Evolutionary conservation across 2,113 vertebrate genomes (phyloP).

Genomic region (Nycticorax nycticorax): DNA sequence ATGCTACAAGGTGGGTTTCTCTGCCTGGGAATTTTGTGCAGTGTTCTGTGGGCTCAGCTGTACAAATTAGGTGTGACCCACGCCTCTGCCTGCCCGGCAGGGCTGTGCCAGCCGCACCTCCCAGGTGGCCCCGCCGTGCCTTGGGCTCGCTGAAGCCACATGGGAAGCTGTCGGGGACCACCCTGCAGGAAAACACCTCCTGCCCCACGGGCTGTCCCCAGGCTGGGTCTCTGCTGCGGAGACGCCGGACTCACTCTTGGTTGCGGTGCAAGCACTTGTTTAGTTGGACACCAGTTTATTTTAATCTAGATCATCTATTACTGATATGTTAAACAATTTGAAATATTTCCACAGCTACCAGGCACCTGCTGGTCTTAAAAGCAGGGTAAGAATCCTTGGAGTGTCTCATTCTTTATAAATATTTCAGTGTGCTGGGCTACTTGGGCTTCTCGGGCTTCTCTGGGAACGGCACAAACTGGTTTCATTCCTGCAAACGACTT

Average conservation of each 20-base stretch:
- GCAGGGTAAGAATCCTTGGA: not conserved
- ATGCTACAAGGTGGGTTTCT: not conserved
- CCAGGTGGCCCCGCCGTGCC: not conserved
- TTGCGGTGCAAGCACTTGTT: not conserved
- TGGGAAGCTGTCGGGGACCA: not conserved
- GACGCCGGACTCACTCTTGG: not conserved
- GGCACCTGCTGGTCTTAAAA: not conserved
- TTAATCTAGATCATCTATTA: not conserved
- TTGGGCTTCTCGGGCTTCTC: not conserved
- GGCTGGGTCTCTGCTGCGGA: not conserved
- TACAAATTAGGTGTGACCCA: fast-evolving
- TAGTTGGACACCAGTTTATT: not conserved
- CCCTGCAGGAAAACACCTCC: not conserved
- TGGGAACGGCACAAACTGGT: not conserved
- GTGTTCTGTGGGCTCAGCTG: not conserved
- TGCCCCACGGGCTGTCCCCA: fast-evolving
- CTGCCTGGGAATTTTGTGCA: not conserved
- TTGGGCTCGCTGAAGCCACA: fast-evolving
- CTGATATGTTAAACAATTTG: not conserved
- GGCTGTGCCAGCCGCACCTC: not conserved
- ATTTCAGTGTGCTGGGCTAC: slow-evolving; percentile 31
- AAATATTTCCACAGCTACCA: not conserved
- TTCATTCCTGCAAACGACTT: slow-evolving; percentile 6
- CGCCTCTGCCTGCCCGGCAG: fast-evolving
- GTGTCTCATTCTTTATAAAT: not conserved